Conservation (phyloP, 2,888 invertebrate genomes). For the Brachypalpus laphriformis region DNA sequence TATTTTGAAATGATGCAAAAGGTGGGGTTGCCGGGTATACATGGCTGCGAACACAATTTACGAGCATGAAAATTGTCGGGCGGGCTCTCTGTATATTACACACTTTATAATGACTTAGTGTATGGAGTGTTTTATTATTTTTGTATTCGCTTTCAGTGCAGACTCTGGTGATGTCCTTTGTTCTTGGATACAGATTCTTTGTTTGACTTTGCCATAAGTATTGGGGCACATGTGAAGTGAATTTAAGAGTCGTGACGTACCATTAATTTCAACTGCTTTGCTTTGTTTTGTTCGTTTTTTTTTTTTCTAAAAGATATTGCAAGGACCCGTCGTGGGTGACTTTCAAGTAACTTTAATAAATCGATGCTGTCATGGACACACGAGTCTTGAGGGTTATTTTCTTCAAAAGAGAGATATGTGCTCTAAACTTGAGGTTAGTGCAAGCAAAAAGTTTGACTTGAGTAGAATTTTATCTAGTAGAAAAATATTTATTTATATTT, state of each 20-base stretch:
- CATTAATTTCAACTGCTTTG: constrained; percentile 10
- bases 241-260: constrained; percentile 8
- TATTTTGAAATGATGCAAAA: not conserved
- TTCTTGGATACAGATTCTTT: not conserved
- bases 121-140: constrained; percentile 7
- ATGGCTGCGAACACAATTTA: constrained; percentile 6
- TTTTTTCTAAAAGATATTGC: not conserved
- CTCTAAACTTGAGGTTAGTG: no score
- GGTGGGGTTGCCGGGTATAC: not conserved
- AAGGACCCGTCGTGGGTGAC: not conserved
- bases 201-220: not conserved
- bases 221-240: constrained; percentile 4
- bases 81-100: not conserved
- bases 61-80: constrained; percentile 12
- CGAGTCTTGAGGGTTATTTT: not conserved
- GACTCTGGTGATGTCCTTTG: not conserved
- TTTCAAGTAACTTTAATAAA: not conserved
- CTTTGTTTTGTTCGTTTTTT: not conserved
- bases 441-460: no score
- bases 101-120: not conserved
- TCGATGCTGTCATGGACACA: not conserved
- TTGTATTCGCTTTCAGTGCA: not conserved
- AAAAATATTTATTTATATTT: no score
- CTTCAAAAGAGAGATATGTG: no score
- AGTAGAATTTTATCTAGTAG: no score